Conservation (phyloP, 1,140 invertebrate species). For the Latrodectus geometricus region DNA sequence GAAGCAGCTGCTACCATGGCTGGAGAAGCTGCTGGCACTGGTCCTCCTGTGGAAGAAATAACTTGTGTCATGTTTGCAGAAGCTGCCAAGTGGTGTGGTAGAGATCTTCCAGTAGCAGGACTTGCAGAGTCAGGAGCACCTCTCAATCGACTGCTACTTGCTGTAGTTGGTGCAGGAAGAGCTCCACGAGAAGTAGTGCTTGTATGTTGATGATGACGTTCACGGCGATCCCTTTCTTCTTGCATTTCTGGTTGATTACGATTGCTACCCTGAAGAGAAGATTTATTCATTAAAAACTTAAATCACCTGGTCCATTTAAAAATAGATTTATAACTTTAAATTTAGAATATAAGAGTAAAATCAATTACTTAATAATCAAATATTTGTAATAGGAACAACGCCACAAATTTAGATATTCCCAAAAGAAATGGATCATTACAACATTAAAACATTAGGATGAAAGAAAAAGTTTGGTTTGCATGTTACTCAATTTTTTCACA, state of each 20-base stretch:
- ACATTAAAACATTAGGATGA: no score
- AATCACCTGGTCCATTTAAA: no score
- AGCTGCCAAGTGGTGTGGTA: conserved; percentile 49
- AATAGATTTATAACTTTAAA: neutral
- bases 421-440: no score
- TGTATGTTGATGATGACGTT: conserved; percentile 52
- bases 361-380: neutral
- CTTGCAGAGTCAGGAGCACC: conserved; percentile 60
- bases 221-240: conserved; percentile 49
- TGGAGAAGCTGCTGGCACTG: conserved; percentile 5
- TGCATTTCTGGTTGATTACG: conserved; percentile 59
- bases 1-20: conserved; percentile 8
- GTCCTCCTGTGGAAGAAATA: conserved; percentile 21
- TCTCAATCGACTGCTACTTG: conserved; percentile 55
- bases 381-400: no score
- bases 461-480: no score
- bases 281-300: no score
- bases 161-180: conserved; percentile 59
- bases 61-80: conserved; percentile 26
- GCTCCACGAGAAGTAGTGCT: conserved; percentile 56
- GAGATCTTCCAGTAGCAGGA: conserved; percentile 58
- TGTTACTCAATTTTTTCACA: no score
- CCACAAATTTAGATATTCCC: no score
- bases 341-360: no score
- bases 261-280: conserved; percentile 46